Evolutionary conservation across 2,113 vertebrate genomes (phyloP).

Genomic region (Ceyx margarethae): DNA sequence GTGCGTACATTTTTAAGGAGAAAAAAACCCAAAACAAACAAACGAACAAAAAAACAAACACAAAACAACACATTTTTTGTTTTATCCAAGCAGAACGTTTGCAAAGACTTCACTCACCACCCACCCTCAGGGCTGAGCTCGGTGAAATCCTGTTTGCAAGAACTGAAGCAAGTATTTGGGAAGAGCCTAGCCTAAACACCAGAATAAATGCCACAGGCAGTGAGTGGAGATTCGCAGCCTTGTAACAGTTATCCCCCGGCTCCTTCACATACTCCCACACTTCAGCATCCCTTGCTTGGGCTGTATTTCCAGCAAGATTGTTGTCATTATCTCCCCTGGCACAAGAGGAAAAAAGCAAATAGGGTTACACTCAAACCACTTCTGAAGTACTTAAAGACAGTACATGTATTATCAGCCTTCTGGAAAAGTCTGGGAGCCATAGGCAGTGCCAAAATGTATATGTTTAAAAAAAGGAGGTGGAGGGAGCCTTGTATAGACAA

Average conservation of each 20-base stretch:
- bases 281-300: neutral
- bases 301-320: neutral
- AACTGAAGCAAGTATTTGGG: neutral
- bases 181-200: neutral
- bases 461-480: neutral
- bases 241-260: neutral
- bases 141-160: rapidly evolving
- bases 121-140: neutral
- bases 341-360: neutral
- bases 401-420: neutral
- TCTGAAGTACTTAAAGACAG: neutral
- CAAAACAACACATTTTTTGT: neutral
- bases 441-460: rapidly evolving
- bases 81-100: neutral
- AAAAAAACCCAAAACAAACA: neutral
- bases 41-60: too few relatives aligned
- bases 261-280: neutral
- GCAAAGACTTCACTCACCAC: neutral
- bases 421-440: neutral
- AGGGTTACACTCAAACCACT: neutral
- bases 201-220: neutral
- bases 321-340: neutral
- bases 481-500: neutral
- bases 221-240: neutral
- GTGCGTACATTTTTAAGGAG: neutral